Percentiles rank a stretch among this genome's conserved stretches.
Evolutionary conservation across 2,888 invertebrate genomes (phyloP).

Genomic region (Megastigmus dorsalis): DNA sequence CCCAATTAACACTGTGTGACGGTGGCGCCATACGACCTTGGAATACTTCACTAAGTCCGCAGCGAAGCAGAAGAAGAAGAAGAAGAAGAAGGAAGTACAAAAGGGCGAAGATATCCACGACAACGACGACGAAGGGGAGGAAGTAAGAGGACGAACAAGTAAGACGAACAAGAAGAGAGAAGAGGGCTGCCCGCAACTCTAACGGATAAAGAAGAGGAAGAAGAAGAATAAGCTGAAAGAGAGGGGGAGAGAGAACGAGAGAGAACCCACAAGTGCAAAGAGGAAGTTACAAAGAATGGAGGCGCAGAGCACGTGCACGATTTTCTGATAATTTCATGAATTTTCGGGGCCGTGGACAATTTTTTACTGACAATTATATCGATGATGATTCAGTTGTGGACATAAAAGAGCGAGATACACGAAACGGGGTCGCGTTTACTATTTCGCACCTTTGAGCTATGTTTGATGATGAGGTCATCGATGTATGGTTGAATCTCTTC

Average conservation of each 20-base stretch:
- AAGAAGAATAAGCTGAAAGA: too few relatives aligned
- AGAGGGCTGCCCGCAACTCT: not conserved
- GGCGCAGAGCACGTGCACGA: not conserved
- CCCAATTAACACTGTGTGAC: constrained; percentile 23
- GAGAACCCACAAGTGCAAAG: constrained; percentile 14
- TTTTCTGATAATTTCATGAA: too few relatives aligned
- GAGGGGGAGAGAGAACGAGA: not conserved
- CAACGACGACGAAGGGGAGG: not conserved
- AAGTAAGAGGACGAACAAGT: not conserved
- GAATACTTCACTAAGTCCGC: too few relatives aligned
- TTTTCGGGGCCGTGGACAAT: too few relatives aligned
- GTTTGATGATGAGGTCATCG: too few relatives aligned
- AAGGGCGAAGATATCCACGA: constrained; percentile 6
- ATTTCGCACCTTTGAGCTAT: too few relatives aligned
- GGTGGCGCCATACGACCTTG: not conserved
- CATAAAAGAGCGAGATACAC: too few relatives aligned
- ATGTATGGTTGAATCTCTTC: too few relatives aligned
- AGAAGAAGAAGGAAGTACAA: not conserved
- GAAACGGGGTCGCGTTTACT: too few relatives aligned
- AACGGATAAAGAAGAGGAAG: constrained; percentile 6
- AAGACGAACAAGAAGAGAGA: not conserved
- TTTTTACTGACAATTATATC: too few relatives aligned
- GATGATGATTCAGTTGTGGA: too few relatives aligned
- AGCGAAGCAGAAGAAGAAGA: not conserved
- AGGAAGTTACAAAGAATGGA: constrained; percentile 18